Conservation (phyloP, 2,888 invertebrate genomes). For the Dinocampus coccinellae region DNA sequence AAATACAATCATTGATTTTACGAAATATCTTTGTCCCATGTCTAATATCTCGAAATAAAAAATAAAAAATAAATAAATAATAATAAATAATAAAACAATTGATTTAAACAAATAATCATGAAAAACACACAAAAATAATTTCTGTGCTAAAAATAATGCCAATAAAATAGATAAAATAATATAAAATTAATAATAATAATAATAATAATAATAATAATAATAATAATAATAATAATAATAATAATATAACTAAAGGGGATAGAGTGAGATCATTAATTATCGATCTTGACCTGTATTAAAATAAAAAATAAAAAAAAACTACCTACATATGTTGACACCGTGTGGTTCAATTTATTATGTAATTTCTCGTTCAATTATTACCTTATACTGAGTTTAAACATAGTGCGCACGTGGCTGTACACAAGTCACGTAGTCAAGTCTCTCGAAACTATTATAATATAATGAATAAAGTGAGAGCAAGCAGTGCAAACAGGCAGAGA, state of each 20-base stretch:
- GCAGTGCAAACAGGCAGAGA: background rate
- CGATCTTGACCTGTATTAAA: conserved; percentile 19
- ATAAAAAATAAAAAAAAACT: background rate
- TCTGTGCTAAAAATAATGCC: background rate
- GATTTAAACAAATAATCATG: background rate
- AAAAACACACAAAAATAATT: too few relatives aligned
- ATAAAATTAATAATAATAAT: too few relatives aligned
- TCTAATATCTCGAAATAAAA: background rate
- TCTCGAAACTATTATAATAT: background rate
- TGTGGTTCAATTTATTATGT: background rate
- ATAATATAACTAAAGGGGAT: background rate
- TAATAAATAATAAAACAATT: background rate
- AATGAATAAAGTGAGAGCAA: background rate
- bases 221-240: too few relatives aligned
- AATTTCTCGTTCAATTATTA: conserved; percentile 7
- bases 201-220: too few relatives aligned
- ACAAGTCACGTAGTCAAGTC: conserved; percentile 24
- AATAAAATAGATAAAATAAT: background rate
- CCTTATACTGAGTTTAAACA: conserved; percentile 9
- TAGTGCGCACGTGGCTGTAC: conserved; percentile 9
- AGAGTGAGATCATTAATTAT: conserved; percentile 2
- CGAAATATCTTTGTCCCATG: background rate
- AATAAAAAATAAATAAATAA: background rate
- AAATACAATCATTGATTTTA: background rate
- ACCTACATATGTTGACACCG: background rate